Conservation (phyloP, 1,140 invertebrate genomes). For the Cryptotermes secundus region DNA sequence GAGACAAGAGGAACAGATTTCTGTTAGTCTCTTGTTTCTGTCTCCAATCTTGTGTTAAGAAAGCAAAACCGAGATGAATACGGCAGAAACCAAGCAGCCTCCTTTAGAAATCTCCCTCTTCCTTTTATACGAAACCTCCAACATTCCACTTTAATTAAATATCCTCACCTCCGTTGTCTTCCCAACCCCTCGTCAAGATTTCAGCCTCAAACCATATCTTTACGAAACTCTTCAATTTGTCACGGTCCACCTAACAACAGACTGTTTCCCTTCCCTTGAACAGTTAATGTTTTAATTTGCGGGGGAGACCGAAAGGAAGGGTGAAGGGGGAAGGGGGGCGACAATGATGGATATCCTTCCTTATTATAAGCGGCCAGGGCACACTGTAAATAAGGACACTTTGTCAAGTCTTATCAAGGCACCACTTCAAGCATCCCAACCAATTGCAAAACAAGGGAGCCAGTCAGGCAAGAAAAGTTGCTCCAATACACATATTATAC, state of each 20-base stretch:
- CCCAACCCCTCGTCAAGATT: not conserved
- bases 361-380: conserved; percentile 10
- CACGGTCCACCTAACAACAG: conserved; percentile 13
- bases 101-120: not conserved
- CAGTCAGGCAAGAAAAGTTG: no score
- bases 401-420: not conserved
- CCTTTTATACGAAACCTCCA: not conserved
- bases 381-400: not conserved
- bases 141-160: conserved; percentile 15
- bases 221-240: conserved; percentile 17
- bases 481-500: no score
- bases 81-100: not conserved
- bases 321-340: not conserved
- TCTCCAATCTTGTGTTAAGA: not conserved
- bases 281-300: conserved; percentile 14
- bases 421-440: no score
- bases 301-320: not conserved
- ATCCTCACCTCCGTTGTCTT: not conserved
- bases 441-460: no score
- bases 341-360: conserved; percentile 15
- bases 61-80: not conserved
- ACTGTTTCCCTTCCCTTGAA: not conserved
- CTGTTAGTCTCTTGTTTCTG: not conserved
- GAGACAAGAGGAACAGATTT: conserved; percentile 8
- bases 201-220: not conserved